A percentile compares a stretch with the other conserved stretches of the same genome.
These are phyloP conservation scores for Ceyx cyanopectus DNA, from an alignment of 2,113 vertebrate species.

Conservation along the genomic window DNA sequence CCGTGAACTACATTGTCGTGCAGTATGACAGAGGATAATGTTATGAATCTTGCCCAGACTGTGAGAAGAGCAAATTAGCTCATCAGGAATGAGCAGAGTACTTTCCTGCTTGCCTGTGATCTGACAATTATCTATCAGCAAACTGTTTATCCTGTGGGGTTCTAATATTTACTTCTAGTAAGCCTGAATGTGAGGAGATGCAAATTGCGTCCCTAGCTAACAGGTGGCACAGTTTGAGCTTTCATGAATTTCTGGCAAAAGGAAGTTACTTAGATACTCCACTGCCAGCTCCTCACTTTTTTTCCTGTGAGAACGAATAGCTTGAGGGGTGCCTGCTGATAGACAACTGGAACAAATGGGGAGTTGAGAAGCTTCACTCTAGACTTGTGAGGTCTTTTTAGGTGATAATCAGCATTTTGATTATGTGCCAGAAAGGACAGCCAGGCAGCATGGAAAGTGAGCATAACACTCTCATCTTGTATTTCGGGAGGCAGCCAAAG, in stretches of 20 bases:
- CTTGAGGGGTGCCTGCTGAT: neutral
- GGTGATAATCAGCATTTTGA: slow-evolving; percentile 26
- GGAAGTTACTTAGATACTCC: neutral
- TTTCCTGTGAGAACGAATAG: neutral
- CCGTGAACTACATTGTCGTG: neutral
- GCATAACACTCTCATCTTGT: neutral
- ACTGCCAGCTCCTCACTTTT: neutral
- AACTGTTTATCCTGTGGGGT: slow-evolving; percentile 16
- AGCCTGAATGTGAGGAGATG: neutral
- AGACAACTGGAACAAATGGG: neutral
- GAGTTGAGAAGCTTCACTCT: slow-evolving; percentile 5
- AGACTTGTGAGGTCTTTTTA: slow-evolving; percentile 14
- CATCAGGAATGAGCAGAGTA: neutral
- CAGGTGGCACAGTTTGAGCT: slow-evolving; percentile 29
- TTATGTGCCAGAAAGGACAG: neutral
- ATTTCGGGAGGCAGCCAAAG: slow-evolving; percentile 48
- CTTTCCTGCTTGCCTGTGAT: neutral
- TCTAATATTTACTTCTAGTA: slow-evolving; percentile 42
- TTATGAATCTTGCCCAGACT: neutral
- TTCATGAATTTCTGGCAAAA: slow-evolving; percentile 32
- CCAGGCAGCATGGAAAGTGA: slow-evolving; percentile 15
- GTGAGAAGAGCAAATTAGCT: neutral
- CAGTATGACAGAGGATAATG: neutral
- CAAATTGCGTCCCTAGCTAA: slow-evolving; percentile 33
- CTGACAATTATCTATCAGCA: slow-evolving; percentile 10